A percentile compares a stretch with the other conserved stretches of the same genome.
Evolutionary conservation across 2,113 vertebrate species (phyloP).

Genomic region (Laticauda laticaudata): DNA sequence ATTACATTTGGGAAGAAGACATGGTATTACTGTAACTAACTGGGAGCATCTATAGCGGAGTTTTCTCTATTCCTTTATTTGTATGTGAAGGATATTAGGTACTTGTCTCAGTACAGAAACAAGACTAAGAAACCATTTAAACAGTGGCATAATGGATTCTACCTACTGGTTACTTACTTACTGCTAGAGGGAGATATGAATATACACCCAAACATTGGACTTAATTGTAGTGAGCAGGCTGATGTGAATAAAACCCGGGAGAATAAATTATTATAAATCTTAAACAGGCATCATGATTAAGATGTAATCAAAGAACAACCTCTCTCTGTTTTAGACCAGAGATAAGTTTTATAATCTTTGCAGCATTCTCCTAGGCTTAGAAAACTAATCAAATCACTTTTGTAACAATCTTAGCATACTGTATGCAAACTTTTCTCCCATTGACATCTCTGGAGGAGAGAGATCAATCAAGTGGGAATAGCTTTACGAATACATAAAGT

Average conservation of each 20-base stretch:
- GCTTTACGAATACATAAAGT: not conserved
- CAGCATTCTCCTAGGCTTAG: not conserved
- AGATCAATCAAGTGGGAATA: not conserved
- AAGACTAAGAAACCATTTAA: not conserved
- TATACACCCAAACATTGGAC: not conserved
- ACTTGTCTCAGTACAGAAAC: not conserved
- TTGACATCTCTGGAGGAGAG: not conserved
- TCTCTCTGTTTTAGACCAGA: not conserved
- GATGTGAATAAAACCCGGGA: not conserved
- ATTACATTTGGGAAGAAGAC: not conserved
- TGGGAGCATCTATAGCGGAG: not conserved
- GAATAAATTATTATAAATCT: not conserved
- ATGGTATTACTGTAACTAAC: not conserved
- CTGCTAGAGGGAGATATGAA: too few species aligned
- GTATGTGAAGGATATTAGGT: not conserved
- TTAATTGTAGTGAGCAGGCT: not conserved
- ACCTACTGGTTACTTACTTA: not conserved
- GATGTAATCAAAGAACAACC: too few species aligned
- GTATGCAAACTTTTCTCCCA: not conserved
- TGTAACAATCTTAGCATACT: not conserved
- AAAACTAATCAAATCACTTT: not conserved
- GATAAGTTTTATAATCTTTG: slow-evolving; percentile 28
- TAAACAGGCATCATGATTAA: not conserved
- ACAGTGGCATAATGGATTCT: not conserved
- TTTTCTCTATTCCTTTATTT: not conserved